phyloP scores from a whole-genome alignment of 2,888 invertebrate species.

The Pyrocoelia pectoralis region DNA sequence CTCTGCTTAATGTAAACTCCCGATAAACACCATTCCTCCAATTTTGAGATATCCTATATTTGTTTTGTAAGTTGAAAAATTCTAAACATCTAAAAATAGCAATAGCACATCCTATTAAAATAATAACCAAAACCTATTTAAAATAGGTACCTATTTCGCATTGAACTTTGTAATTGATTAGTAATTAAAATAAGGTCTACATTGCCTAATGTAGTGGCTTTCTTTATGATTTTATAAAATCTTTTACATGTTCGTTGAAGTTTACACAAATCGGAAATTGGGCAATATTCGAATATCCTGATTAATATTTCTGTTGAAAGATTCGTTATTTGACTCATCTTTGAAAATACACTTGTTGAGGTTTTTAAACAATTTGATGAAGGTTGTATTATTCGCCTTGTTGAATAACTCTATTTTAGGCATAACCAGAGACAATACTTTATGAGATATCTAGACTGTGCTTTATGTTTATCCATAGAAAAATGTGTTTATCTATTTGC shows the following conservation, averaged over 20 bases:
- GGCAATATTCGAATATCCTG: slow-evolving; percentile 64
- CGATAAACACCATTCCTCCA: slow-evolving; percentile 66
- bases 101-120: background rate
- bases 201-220: slow-evolving; percentile 24
- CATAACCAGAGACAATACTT: no score
- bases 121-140: slow-evolving; percentile 4
- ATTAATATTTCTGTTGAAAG: slow-evolving; percentile 61
- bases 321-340: background rate
- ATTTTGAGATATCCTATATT: slow-evolving; percentile 61
- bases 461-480: no score
- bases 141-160: slow-evolving; percentile 36
- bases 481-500: no score
- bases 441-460: no score
- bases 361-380: no score
- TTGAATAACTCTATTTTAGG: no score
- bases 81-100: slow-evolving; percentile 25
- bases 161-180: slow-evolving; percentile 36
- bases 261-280: slow-evolving; percentile 61
- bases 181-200: slow-evolving; percentile 32
- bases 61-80: slow-evolving; percentile 41
- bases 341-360: no score
- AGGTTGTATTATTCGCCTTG: no score
- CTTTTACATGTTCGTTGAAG: slow-evolving; percentile 61
- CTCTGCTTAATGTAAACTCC: slow-evolving; percentile 60
- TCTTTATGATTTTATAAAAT: slow-evolving; percentile 59